Conservation (phyloP, 2,888 invertebrate genomes). For the Boloria selene region DNA sequence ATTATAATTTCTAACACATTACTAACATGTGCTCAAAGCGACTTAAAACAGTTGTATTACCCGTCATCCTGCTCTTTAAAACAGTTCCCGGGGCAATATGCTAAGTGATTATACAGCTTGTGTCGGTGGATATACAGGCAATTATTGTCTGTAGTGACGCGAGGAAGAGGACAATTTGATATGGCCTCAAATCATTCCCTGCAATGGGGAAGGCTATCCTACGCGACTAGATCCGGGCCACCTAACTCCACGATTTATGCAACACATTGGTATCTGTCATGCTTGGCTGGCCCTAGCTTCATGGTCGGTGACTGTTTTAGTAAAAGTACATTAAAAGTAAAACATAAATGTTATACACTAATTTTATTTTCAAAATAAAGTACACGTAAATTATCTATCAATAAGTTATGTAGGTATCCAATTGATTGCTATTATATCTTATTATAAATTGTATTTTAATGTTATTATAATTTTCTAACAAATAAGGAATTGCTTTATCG, state of each 20-base stretch:
- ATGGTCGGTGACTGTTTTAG: conserved; percentile 28
- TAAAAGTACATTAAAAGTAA: conserved; percentile 24
- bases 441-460: conserved; percentile 6
- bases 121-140: conserved; percentile 59
- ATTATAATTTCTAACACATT: conserved; percentile 24
- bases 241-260: conserved; percentile 55
- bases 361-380: background rate
- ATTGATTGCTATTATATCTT: too few relatives aligned
- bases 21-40: conserved; percentile 30
- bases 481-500: conserved; percentile 1
- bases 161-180: conserved; percentile 78
- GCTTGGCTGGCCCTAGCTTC: conserved; percentile 31
- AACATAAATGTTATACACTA: background rate
- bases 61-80: conserved; percentile 47
- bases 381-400: background rate
- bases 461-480: conserved; percentile 4
- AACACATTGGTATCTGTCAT: conserved; percentile 42
- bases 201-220: conserved; percentile 72
- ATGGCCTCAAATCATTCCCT: conserved; percentile 78
- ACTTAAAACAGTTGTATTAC: conserved; percentile 40
- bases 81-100: conserved; percentile 49
- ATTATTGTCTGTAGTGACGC: conserved; percentile 58
- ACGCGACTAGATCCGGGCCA: conserved; percentile 65
- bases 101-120: conserved; percentile 61
- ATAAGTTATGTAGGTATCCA: too few relatives aligned